Evolutionary conservation across 2,797 vertebrate species (phyloP).

Genomic region (Esox masquinongy): DNA sequence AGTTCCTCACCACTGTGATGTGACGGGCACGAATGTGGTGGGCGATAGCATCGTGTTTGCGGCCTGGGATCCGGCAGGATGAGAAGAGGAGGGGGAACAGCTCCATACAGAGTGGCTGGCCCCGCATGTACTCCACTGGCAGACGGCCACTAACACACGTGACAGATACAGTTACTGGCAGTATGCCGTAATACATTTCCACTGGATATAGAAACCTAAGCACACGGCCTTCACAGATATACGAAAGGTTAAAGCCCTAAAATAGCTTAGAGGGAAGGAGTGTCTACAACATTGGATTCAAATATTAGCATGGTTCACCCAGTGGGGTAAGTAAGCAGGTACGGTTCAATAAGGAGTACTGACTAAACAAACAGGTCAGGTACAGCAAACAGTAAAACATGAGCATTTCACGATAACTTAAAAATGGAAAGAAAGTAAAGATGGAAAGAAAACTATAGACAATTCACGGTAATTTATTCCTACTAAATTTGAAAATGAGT

Average conservation of each 20-base stretch:
- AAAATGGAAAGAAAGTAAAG: no score
- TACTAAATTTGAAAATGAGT: no score
- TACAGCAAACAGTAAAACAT: no score
- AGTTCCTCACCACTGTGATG: slow-evolving; percentile 83
- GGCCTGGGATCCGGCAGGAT: slow-evolving; percentile 81
- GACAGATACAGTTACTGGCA: slow-evolving; percentile 28
- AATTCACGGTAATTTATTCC: no score
- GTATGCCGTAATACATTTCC: slow-evolving; percentile 42
- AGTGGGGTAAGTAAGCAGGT: no score
- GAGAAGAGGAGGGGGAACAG: slow-evolving; percentile 81
- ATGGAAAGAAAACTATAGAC: no score
- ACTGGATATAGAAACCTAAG: slow-evolving; percentile 17
- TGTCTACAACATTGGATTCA: slow-evolving; percentile 13
- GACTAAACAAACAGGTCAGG: no score
- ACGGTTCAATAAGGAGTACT: no score
- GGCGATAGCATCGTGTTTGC: slow-evolving; percentile 78
- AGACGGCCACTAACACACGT: slow-evolving; percentile 63
- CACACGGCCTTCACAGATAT: slow-evolving; percentile 20
- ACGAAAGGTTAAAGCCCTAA: slow-evolving; percentile 26
- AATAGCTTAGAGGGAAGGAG: slow-evolving; percentile 32
- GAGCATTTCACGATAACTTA: no score
- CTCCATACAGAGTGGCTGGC: slow-evolving; percentile 79
- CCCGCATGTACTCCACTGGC: slow-evolving; percentile 72
- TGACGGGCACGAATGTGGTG: slow-evolving; percentile 70
- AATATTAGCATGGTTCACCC: neutral